Percentiles rank a stretch among this genome's conserved stretches.
Evolutionary conservation across 1,140 invertebrate species (phyloP).

Genomic region (Carcinoscorpius rotundicauda): DNA sequence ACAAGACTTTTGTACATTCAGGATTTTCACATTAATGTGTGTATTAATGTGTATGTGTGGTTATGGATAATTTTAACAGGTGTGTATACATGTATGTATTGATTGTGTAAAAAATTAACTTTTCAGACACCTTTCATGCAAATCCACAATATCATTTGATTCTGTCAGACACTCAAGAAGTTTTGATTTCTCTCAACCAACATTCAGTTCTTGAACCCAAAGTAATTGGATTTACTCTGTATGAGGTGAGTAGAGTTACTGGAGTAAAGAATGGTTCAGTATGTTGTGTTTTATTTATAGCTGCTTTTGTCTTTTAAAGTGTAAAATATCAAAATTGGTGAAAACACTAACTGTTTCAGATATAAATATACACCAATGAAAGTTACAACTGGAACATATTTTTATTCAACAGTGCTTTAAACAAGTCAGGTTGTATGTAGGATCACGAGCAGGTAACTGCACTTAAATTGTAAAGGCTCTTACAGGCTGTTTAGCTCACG

Average conservation of each 20-base stretch:
- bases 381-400: not conserved
- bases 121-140: slow-evolving; percentile 79
- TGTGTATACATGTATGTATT: too few species aligned
- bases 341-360: not conserved
- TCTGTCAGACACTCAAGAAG: slow-evolving; percentile 66
- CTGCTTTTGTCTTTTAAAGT: not conserved
- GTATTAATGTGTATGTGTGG: too few species aligned
- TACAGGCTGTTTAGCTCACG: too few species aligned
- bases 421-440: too few species aligned
- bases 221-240: slow-evolving; percentile 83
- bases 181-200: slow-evolving; percentile 76
- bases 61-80: too few species aligned
- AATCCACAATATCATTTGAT: slow-evolving; percentile 72
- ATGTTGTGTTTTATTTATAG: too few species aligned
- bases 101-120: not conserved
- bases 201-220: slow-evolving; percentile 85
- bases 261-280: slow-evolving; percentile 3
- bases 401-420: not conserved
- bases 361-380: not conserved
- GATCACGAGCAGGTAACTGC: too few species aligned
- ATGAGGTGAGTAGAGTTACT: slow-evolving; percentile 41
- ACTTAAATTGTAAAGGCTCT: too few species aligned
- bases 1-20: too few species aligned
- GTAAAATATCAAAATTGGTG: not conserved
- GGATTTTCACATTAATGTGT: too few species aligned